Conservation (phyloP, 2,888 invertebrate species). For the Apodemia hepburni region DNA sequence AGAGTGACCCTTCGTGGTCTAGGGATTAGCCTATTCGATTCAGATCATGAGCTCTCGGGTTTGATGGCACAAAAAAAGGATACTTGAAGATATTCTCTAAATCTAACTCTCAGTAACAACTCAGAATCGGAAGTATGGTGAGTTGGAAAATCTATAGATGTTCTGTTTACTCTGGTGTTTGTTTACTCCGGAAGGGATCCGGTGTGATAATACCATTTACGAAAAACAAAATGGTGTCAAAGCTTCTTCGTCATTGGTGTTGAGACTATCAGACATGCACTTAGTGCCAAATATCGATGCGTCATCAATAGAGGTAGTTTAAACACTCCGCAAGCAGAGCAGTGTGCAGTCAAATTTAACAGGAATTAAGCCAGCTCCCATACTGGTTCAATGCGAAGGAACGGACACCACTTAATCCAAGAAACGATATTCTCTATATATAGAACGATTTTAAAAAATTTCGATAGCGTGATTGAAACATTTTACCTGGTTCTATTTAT, state of each 20-base stretch:
- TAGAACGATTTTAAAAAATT: slow-evolving; percentile 41
- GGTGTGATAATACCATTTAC: too few relatives aligned
- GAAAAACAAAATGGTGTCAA: slow-evolving; percentile 57
- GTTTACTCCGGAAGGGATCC: too few relatives aligned
- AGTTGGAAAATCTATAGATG: too few relatives aligned
- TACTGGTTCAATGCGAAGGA: slow-evolving; percentile 66
- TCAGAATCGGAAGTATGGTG: neutral
- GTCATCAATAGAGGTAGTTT: slow-evolving; percentile 58
- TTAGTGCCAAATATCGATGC: slow-evolving; percentile 56
- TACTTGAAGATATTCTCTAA: neutral
- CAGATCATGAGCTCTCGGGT: too few relatives aligned
- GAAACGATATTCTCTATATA: slow-evolving; percentile 33
- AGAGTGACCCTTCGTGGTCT: too few relatives aligned
- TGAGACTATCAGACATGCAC: slow-evolving; percentile 53
- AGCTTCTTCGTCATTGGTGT: slow-evolving; percentile 56
- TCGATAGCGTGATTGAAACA: slow-evolving; percentile 54
- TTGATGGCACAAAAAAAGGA: too few relatives aligned
- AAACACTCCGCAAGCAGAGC: slow-evolving; percentile 35
- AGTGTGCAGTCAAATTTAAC: slow-evolving; percentile 22
- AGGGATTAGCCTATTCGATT: too few relatives aligned
- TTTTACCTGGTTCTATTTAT: slow-evolving; percentile 56
- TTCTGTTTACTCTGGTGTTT: too few relatives aligned
- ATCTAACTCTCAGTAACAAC: neutral
- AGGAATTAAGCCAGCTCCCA: slow-evolving; percentile 57
- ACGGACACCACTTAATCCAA: slow-evolving; percentile 55